phyloP scores from a whole-genome alignment of 2,113 vertebrate genomes.

The Leptobrachium leishanense region DNA sequence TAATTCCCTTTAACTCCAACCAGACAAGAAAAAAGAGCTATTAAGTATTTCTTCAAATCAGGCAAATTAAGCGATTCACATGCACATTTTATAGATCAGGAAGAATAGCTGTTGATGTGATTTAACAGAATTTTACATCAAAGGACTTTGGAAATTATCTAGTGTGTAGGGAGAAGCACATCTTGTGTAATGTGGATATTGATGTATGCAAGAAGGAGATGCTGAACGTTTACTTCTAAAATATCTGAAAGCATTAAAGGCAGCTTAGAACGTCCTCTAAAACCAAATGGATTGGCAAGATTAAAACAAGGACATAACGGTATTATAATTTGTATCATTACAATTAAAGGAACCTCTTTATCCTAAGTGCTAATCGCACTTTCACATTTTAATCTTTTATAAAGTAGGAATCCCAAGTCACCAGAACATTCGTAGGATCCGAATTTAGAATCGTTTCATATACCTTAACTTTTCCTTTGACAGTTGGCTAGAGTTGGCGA shows the following conservation, averaged over 20 bases:
- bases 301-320: too few relatives aligned
- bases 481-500: too few relatives aligned
- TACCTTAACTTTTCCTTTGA: too few relatives aligned
- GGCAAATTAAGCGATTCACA: neutral
- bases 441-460: too few relatives aligned
- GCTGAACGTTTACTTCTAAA: neutral
- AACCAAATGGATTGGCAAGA: too few relatives aligned
- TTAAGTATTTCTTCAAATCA: neutral
- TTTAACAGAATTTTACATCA: constrained; percentile 45
- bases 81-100: constrained; percentile 16
- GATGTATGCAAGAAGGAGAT: neutral
- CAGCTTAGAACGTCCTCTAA: too few relatives aligned
- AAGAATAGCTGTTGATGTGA: constrained; percentile 28
- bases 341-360: too few relatives aligned
- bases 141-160: constrained; percentile 11
- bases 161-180: neutral
- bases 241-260: neutral
- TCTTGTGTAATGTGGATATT: neutral
- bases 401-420: too few relatives aligned
- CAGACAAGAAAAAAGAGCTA: neutral
- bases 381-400: too few relatives aligned
- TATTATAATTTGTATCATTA: too few relatives aligned
- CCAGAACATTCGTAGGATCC: too few relatives aligned
- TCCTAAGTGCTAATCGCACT: too few relatives aligned
- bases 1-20: neutral